Evolutionary conservation across 2,113 vertebrate genomes (phyloP).

Genomic region (Thunnus thynnus): DNA sequence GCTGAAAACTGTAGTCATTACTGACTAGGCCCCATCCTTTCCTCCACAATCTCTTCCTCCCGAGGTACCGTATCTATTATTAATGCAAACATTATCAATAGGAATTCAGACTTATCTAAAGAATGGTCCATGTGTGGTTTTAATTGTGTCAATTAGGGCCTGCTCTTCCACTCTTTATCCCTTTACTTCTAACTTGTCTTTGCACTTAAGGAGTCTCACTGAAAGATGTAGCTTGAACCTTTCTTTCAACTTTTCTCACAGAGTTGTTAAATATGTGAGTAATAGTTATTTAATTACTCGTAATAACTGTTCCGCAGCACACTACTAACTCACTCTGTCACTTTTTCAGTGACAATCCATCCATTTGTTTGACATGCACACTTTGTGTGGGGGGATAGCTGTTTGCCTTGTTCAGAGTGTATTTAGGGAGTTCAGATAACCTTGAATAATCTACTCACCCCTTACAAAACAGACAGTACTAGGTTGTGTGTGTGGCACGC

Average conservation of each 20-base stretch:
- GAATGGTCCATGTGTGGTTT: slow-evolving; percentile 57
- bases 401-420: slow-evolving; percentile 54
- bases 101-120: slow-evolving; percentile 50
- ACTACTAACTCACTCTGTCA: slow-evolving; percentile 12
- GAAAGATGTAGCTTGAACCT: slow-evolving; percentile 10
- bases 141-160: slow-evolving; percentile 50
- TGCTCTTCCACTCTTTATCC: slow-evolving; percentile 32
- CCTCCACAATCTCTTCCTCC: slow-evolving; percentile 39
- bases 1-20: slow-evolving; percentile 68
- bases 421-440: slow-evolving; percentile 66
- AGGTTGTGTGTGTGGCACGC: slow-evolving; percentile 31
- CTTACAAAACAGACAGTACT: slow-evolving; percentile 47
- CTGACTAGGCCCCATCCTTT: slow-evolving; percentile 40
- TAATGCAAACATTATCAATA: slow-evolving; percentile 74
- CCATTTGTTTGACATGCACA: slow-evolving; percentile 56
- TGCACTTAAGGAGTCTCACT: slow-evolving; percentile 38
- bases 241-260: slow-evolving; percentile 6
- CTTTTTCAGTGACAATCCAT: slow-evolving; percentile 39
- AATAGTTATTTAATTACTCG: slow-evolving; percentile 48
- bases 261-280: slow-evolving; percentile 20
- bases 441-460: slow-evolving; percentile 66
- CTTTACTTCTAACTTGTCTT: slow-evolving; percentile 38
- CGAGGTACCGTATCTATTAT: slow-evolving; percentile 68
- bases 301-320: slow-evolving; percentile 7
- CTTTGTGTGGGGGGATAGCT: slow-evolving; percentile 12